Base-by-base conservation (phyloP, 2,113 vertebrate species). In the Hirundichthys speculiger region DNA sequence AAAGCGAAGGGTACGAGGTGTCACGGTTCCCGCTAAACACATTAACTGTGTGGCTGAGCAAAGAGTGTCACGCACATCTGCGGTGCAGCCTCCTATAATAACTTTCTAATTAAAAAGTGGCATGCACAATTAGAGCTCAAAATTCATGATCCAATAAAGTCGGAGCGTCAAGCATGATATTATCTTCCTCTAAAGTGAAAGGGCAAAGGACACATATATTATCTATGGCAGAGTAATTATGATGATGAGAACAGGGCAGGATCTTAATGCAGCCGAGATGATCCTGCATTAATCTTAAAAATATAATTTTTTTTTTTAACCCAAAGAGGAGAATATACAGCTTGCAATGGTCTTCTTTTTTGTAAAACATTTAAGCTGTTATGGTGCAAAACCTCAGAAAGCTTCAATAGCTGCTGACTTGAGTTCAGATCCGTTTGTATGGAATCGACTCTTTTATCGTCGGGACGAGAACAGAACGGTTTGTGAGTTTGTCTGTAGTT, bases 161-260 rank as follows among this genome's bases (percentile, higher is more conserved):
- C 75, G 50, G 68, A 62, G 77, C 76, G 68, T 85, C 77, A 75
- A 79, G 84, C 78, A 73, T 79, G 85, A 88, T 89, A 89, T 83
- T 68, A 83, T 86, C 87, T 86, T 46, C 71, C 80, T 66, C 72
- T 72, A 60, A 79, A 85, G 84, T 34, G 70, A 84, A 89, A 91
- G 89, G 81, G 84, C 84, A 89, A 85, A 90, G 86, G 85, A 88
- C 85, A 86, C 80, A 88, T 85, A 86, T 72, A 90, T 90, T 88
- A 89, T 74, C 50, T 54, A 21, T 71, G 61, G 74, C 53, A 69
- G 74, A 80, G 82, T 83, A 70, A 87, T 87, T 80, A 82, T 68
- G 64, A 46, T 62, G 71, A 78, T 68, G 77, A 82, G 79, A 72
- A 66, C 53, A 57, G 73, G 70, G 22, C 68, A 41, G 73, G 30